Evolutionary conservation across 2,888 invertebrate genomes (phyloP), one percentile per base, ranked within the genome.

Genomic region (Meiosimyza decipiens): DNA sequence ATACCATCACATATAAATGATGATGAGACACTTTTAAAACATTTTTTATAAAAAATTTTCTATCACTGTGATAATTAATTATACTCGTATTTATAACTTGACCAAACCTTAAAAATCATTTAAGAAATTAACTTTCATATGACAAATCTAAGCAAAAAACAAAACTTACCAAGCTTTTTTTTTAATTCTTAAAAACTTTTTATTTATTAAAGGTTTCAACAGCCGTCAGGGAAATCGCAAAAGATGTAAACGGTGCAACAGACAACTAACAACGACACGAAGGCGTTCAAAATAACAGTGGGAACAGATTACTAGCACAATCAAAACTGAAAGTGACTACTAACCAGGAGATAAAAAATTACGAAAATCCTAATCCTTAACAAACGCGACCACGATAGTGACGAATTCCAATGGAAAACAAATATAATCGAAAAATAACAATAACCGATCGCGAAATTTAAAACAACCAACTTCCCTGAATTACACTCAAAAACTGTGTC

Each of bases 401-500:
- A 57, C 52, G 57, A 69, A 49, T 57, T 66, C 51, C 62, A 16
- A 67, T 49, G 62, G 50, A 67, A 63, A 70, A 11, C 16, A 40
- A 67, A 52, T 60, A 52, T 66, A 76, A 62, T 50, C 40, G 59
- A 67, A 75, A 73, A 72, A 69, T 67, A 75, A 73, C 40, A 75
- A 74, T 71, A 65, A 74, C 74, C 66, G 72, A 73, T 75, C 80
- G 79, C 79, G 78, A 77, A 76, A 77, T 77, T 73, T 70, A 60
- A 75, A 65, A 83, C 86, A 82, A 83, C 85, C 86, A 86, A 82
- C 85, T 84, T 82, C 82, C 81, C 80, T 81, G 85, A 80, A 86
- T 83, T 85, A 83, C 85, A 85, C 81, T 82, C 81, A 78, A 83
- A 81, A 85, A 85, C 86, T 85, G 84, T 86, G 83, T 85, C 84